Evolutionary conservation across 2,888 invertebrate species (phyloP), one percentile per base, ranked within the genome.

Genomic region (Rosalia funebris): DNA sequence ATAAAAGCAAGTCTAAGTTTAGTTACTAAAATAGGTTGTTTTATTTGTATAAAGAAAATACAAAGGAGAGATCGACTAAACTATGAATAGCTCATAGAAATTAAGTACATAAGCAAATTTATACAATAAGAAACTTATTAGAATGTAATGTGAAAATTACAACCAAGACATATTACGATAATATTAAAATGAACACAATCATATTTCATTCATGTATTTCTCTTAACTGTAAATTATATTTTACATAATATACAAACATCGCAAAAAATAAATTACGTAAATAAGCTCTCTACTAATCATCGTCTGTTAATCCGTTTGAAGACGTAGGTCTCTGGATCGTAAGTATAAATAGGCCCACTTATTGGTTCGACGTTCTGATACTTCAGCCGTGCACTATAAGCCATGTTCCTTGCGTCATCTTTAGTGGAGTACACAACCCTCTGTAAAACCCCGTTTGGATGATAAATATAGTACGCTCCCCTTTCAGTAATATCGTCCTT

Each of bases 301-400:
- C 10, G 10, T n/a, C 55, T 62, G 5, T 31, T 46, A 10, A 65
- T 14, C 17, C 59, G 47, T 14, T 11, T 20, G 5, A 62, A 57
- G 12, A 39, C 54, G 10, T 52, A 57, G 1, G 46, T 62, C 7
- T 55, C 37, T 0, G 79, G 77, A 70, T 79, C 75, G 62, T 78
- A 79, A 0, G 85, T 84, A 76, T 87, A 89, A 36, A 88, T 85
- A 20, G 86, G 88, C 39, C 87, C 83, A 4, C 85, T 85, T n/a
- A 88, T 87, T 0, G 87, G 86, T 54, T 88, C 86, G 57, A 88
- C 88, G 66, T 84, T 84, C 69, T 82, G 85, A 73, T 88, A 88
- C 42, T 85, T 87, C 62, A 89, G 82, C 67, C 85, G 84, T 9
- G 89, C 88, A 12, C 86, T 86, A 73, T 87, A 88, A 20, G 86